Evolutionary conservation across 1,140 invertebrate genomes (phyloP), one percentile per base, ranked within the genome.

Genomic region (Mamestra configurata): DNA sequence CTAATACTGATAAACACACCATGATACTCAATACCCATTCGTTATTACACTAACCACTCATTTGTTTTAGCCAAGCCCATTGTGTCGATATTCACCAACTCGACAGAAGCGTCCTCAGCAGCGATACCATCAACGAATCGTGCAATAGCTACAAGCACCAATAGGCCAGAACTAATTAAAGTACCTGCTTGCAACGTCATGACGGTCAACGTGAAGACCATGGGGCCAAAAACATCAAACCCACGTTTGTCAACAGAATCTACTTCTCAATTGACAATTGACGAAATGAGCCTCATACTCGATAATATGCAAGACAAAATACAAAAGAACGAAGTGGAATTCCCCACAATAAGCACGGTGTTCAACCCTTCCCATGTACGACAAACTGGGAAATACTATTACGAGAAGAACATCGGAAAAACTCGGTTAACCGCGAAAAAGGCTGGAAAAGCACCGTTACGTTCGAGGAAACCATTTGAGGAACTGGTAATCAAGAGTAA

Each of bases 261-360:
- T n/a, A 22, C 40, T 1, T 4, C 20, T 6, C 3, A 10, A 1
- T 64, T 71, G 49, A 53, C 66, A 4, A n/a, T 78, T 24, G 70
- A 78, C 1, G 57, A 81, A 1, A 81, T 81, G 15, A 78, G 24
- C 8, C 6, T 49, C 13, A n/a, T 70, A 10, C 66, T 70, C 1
- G 15, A 20, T 0, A 49, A 46, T 1, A 70, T 70, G 11, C 40
- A 70, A 10, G 4, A 49, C 5, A 49, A 70, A 70, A 10, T 70
- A 0, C 8, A 15, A 27, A 70, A 27, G 4, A 8, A 20, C 0
- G 4, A n/a, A 15, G 20, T 15, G 15, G 3, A 46, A 11, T 70
- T n/a, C 13, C 40, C 40, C 0, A 70, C 15, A n/a, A 1, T n/a
- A 49, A 49, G 4, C n/a, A 49, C 43, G 10, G 1, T 49, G 1